Conservation (phyloP, 2,888 invertebrate species). For the Pachliopta kotzebuea region DNA sequence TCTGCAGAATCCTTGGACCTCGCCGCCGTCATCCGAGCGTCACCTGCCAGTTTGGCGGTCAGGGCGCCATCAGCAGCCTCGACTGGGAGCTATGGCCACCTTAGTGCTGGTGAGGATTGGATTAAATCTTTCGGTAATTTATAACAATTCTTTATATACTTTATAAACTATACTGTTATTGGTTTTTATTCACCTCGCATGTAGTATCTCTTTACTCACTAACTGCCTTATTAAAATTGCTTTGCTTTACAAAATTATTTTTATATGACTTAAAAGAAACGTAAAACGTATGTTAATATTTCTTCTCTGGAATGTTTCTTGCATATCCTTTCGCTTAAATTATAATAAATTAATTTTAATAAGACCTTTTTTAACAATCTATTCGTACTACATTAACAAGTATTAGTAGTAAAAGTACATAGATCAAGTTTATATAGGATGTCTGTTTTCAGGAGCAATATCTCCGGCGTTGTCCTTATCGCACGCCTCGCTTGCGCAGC, state of each 20-base stretch:
- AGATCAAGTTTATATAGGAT: background rate
- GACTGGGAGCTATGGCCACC: conserved; percentile 97
- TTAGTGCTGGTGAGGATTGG: conserved; percentile 88
- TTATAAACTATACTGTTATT: background rate
- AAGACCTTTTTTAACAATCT: too few species aligned
- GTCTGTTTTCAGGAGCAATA: conserved; percentile 82
- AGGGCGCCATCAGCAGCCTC: conserved; percentile 89
- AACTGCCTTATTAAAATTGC: background rate
- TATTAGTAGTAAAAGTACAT: too few species aligned
- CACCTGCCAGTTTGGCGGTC: conserved; percentile 95
- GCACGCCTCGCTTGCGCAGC: conserved; percentile 75
- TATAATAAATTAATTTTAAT: too few species aligned
- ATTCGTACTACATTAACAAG: too few species aligned
- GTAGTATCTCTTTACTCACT: too few species aligned
- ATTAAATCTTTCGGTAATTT: conserved; percentile 31
- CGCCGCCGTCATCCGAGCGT: conserved; percentile 97
- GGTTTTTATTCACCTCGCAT: background rate
- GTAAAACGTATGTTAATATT: background rate
- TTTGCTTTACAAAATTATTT: too few species aligned
- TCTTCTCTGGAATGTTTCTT: background rate
- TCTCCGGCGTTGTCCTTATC: conserved; percentile 89
- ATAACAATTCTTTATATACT: conserved; percentile 19
- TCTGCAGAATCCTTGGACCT: conserved; percentile 95
- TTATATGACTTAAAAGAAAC: background rate
- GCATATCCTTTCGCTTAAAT: background rate